Percentiles rank a stretch among this genome's conserved stretches.
phyloP scores from a whole-genome alignment of 2,113 vertebrate species.

The Pollachius pollachius region DNA sequence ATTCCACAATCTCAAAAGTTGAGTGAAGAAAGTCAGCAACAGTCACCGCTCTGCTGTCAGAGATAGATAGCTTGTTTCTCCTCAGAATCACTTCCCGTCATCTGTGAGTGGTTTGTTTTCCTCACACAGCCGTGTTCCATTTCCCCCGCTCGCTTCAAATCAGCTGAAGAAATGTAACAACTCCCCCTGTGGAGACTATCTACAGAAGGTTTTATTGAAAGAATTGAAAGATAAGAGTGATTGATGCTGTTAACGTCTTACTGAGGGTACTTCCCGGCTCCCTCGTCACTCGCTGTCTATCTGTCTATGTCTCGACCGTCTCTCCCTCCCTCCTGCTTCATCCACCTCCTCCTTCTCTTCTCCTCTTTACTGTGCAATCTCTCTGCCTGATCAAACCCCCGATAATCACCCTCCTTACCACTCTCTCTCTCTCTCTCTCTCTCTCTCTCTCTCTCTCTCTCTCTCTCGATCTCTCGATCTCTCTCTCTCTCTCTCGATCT shows the following conservation, averaged over 20 bases:
- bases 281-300: neutral
- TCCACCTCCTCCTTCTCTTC: neutral
- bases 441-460: neutral
- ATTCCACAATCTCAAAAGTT: no score
- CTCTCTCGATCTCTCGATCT: neutral
- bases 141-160: neutral
- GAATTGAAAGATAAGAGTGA: neutral
- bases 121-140: neutral
- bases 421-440: neutral
- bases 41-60: no score
- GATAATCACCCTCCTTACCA: neutral
- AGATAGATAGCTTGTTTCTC: neutral
- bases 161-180: slow-evolving; percentile 5
- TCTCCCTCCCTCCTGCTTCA: neutral
- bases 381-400: neutral
- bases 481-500: neutral
- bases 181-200: neutral
- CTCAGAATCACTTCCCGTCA: neutral
- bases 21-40: no score
- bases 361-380: neutral
- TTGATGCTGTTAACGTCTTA: neutral
- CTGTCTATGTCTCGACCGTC: neutral
- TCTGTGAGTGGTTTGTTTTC: slow-evolving; percentile 8
- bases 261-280: neutral
- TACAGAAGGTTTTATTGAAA: slow-evolving; percentile 25